Conservation (phyloP, 1,140 invertebrate species). For the Glossosoma conforme region DNA sequence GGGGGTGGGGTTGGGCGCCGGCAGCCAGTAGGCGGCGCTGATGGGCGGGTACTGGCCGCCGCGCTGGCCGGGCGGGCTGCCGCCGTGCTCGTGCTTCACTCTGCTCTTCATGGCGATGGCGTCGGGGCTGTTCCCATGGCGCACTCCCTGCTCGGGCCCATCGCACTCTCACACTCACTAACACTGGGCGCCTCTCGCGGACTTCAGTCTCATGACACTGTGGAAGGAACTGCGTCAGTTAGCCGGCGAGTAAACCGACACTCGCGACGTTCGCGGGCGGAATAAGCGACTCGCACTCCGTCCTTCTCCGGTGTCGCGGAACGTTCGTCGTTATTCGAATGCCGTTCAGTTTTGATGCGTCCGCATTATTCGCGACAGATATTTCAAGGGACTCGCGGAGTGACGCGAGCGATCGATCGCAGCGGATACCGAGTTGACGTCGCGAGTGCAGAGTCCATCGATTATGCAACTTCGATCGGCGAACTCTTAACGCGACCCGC, state of each 20-base stretch:
- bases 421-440: too few relatives aligned
- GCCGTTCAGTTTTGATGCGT: too few relatives aligned
- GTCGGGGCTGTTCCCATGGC: too few relatives aligned
- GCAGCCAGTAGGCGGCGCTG: conserved; percentile 74
- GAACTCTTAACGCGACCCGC: too few relatives aligned
- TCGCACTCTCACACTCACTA: background rate
- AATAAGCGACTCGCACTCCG: too few relatives aligned
- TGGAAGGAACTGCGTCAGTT: background rate
- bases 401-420: too few relatives aligned
- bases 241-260: background rate
- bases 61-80: conserved; percentile 32
- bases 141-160: background rate
- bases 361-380: too few relatives aligned
- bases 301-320: too few relatives aligned
- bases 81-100: conserved; percentile 38
- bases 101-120: conserved; percentile 34
- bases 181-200: background rate
- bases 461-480: too few relatives aligned
- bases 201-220: background rate
- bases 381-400: too few relatives aligned
- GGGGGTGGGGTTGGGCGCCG: conserved; percentile 65
- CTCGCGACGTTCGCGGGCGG: background rate
- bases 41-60: conserved; percentile 65
- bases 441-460: too few relatives aligned
- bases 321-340: too few relatives aligned